Evolutionary conservation across 1,140 invertebrate species (phyloP), one percentile per base, ranked within the genome.

Genomic region (Protaetia brevitarsis): DNA sequence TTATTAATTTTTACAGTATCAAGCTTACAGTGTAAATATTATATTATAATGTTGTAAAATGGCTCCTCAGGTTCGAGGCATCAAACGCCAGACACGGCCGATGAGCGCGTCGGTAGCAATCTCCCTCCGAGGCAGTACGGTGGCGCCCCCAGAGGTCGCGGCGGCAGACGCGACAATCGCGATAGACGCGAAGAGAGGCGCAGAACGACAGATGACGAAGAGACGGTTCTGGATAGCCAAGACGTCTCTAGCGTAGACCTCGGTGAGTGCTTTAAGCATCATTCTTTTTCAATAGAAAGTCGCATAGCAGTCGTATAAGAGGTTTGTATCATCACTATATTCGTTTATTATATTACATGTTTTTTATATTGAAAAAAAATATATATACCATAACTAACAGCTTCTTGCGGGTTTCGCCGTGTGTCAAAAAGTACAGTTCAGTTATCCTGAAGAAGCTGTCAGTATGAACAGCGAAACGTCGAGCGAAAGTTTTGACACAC

Each of bases 181-280:
- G 85, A 86, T 66, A 80, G 83, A 51, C 80, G 84, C 76, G 84
- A 85, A 74, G 88, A 85, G 72, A 80, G 83, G 68, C 87, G 88
- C 65, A 81, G 90, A 73, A 88, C 87, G 66, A 89, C 86, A 1
- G 90, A 92, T 76, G 90, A 93, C 65, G 90, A 92, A 76, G 89
- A 89, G 69, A 91, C 88, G 41, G 87, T 90, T 37, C 82, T 91
- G 36, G 90, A 92, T 76, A 90, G 86, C 77, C 88, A 89, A 77
- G 89, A 90, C 70, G 85, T 89, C 36, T 88, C 88, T 64, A 91
- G 87, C 82, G 86, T 89, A 45, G 89, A 92, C 78, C 82, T 88
- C 87, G 89, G 89, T 91, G 80, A 76, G 74, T 73, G 11, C 28
- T 21, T 26, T 11, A 59, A 26, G 30, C 0, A 13, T 29, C 13